A percentile compares a stretch with the other conserved stretches of the same genome.
These are phyloP conservation scores for Eupithecia insigniata DNA, from an alignment of 2,888 invertebrate genomes.

Conservation along the genomic window DNA sequence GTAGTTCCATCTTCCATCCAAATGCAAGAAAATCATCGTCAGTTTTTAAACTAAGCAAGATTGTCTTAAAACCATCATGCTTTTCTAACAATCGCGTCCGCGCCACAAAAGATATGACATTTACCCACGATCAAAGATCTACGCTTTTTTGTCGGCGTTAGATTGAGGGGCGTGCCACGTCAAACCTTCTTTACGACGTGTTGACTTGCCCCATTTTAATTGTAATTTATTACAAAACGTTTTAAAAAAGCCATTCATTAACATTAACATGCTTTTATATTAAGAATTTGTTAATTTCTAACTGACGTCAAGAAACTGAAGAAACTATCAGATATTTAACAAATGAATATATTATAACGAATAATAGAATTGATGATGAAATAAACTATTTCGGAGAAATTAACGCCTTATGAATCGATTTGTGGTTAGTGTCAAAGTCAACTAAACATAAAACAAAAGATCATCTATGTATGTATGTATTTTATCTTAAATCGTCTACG, in stretches of 20 bases:
- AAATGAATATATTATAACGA: background rate
- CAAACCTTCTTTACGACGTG: conserved; percentile 46
- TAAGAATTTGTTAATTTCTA: background rate
- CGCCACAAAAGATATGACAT: conserved; percentile 31
- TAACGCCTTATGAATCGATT: background rate
- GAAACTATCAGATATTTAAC: background rate
- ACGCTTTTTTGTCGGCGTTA: conserved; percentile 50
- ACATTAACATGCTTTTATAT: conserved; percentile 10
- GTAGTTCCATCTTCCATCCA: no score
- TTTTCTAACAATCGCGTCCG: conserved; percentile 13
- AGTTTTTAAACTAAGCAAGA: background rate
- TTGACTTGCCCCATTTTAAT: conserved; percentile 49
- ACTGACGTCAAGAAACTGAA: background rate
- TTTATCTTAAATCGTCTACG: conserved; percentile 9
- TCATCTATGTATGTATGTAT: background rate
- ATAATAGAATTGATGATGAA: background rate
- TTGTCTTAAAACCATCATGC: background rate
- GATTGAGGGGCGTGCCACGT: conserved; percentile 52
- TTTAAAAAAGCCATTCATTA: conserved; percentile 4
- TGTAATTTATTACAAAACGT: conserved; percentile 36
- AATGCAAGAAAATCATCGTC: background rate
- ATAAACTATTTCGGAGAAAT: background rate
- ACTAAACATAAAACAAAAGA: background rate
- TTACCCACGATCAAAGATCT: conserved; percentile 45
- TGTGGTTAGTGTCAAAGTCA: background rate